phyloP scores from a whole-genome alignment of 2,113 vertebrate genomes.

The Lasiurus cinereus region DNA sequence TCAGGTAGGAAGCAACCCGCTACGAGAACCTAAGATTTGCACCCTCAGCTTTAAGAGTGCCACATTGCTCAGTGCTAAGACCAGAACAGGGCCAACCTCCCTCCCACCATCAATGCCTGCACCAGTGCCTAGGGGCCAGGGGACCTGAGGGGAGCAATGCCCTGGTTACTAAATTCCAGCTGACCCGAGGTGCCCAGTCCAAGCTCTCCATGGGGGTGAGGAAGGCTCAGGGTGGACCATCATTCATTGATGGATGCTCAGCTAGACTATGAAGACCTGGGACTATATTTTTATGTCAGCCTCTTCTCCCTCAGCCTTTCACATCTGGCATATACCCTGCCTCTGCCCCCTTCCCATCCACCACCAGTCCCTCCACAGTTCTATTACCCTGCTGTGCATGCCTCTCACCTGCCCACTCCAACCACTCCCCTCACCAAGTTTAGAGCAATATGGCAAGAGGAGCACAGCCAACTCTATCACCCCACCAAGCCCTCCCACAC shows the following conservation, averaged over 20 bases:
- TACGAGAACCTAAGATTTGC: too few species aligned
- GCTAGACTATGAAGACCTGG: background rate
- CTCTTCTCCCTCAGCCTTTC: background rate
- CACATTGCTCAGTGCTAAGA: background rate
- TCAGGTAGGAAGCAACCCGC: rapidly evolving
- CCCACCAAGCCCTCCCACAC: too few species aligned
- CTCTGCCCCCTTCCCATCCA: background rate
- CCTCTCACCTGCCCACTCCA: background rate
- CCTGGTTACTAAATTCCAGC: too few species aligned
- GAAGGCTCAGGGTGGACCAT: background rate
- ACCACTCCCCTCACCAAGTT: background rate
- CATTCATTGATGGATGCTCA: background rate
- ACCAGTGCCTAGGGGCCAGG: background rate
- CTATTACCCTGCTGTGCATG: too few species aligned
- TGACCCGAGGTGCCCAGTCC: background rate
- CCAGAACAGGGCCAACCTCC: background rate
- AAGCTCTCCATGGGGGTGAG: background rate
- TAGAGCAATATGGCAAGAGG: background rate
- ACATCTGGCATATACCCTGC: too few species aligned
- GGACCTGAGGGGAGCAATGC: too few species aligned
- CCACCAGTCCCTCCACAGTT: background rate
- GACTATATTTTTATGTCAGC: background rate
- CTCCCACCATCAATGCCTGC: background rate
- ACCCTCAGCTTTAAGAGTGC: background rate
- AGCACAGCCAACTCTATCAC: rapidly evolving